Conservation (phyloP, 2,888 invertebrate species). For the Pseudanteris insignis region DNA sequence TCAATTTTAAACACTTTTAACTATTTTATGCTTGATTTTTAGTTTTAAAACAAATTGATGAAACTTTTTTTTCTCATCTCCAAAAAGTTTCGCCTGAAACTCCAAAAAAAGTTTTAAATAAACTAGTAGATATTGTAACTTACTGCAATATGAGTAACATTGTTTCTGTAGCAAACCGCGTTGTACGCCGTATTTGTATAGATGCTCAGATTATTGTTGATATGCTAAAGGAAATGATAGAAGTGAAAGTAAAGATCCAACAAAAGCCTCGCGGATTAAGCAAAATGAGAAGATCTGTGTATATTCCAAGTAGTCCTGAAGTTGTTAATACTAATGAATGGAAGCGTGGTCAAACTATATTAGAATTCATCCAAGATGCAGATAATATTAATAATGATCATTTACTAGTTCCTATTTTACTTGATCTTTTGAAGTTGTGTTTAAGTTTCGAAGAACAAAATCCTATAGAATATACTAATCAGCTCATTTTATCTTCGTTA, state of each 20-base stretch:
- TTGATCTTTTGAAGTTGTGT: conserved; percentile 81
- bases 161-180: conserved; percentile 70
- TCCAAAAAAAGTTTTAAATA: conserved; percentile 53
- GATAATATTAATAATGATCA: conserved; percentile 78
- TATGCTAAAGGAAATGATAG: conserved; percentile 72
- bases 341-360: conserved; percentile 80
- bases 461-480: conserved; percentile 87
- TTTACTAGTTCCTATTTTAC: conserved; percentile 77
- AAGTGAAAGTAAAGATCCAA: conserved; percentile 47
- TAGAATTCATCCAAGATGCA: conserved; percentile 88
- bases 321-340: conserved; percentile 76
- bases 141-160: conserved; percentile 56
- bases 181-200: conserved; percentile 75
- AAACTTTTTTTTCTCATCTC: conserved; percentile 67
- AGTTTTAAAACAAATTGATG: conserved; percentile 71
- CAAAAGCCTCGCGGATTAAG: conserved; percentile 12
- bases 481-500: conserved; percentile 81
- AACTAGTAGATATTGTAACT: conserved; percentile 59
- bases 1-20: too few species aligned
- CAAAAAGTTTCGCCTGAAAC: conserved; percentile 46
- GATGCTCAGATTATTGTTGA: conserved; percentile 72
- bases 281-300: conserved; percentile 12
- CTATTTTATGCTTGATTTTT: too few species aligned
- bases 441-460: conserved; percentile 83
- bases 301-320: conserved; percentile 62